A percentile compares a stretch with the other conserved stretches of the same genome.
Evolutionary conservation across 1,140 invertebrate genomes (phyloP).

Genomic region (Lerema accius): DNA sequence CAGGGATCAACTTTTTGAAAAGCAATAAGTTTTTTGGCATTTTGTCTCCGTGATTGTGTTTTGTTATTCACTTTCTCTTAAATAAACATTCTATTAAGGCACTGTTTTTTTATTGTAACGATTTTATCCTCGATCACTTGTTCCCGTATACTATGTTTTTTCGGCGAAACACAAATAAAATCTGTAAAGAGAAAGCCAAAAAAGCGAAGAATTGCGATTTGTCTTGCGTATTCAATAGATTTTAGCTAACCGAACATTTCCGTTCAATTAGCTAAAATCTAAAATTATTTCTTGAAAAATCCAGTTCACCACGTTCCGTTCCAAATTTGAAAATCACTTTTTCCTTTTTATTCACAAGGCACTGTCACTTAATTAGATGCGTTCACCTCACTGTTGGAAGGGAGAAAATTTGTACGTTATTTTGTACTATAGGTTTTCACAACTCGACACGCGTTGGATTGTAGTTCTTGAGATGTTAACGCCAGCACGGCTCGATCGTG

Average conservation of each 20-base stretch:
- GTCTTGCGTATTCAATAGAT: constrained; percentile 40
- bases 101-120: constrained; percentile 72
- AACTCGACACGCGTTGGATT: constrained; percentile 68
- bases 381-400: constrained; percentile 68
- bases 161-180: constrained; percentile 54
- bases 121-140: constrained; percentile 56
- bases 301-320: constrained; percentile 55
- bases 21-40: constrained; percentile 79
- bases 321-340: constrained; percentile 38
- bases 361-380: constrained; percentile 65
- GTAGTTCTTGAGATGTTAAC: constrained; percentile 63
- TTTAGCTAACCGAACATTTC: constrained; percentile 62
- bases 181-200: constrained; percentile 75
- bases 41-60: constrained; percentile 74
- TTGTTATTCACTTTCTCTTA: constrained; percentile 57
- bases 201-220: constrained; percentile 55
- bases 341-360: constrained; percentile 47
- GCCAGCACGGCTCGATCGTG: constrained; percentile 62
- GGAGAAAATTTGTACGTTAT: constrained; percentile 77
- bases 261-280: constrained; percentile 70
- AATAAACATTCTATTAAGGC: constrained; percentile 73
- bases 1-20: constrained; percentile 80
- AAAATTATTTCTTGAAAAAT: constrained; percentile 42
- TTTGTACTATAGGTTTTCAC: constrained; percentile 81
- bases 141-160: constrained; percentile 60